phyloP scores from a whole-genome alignment of 2,797 vertebrate species.

The Enteromius unitaeniatus region DNA sequence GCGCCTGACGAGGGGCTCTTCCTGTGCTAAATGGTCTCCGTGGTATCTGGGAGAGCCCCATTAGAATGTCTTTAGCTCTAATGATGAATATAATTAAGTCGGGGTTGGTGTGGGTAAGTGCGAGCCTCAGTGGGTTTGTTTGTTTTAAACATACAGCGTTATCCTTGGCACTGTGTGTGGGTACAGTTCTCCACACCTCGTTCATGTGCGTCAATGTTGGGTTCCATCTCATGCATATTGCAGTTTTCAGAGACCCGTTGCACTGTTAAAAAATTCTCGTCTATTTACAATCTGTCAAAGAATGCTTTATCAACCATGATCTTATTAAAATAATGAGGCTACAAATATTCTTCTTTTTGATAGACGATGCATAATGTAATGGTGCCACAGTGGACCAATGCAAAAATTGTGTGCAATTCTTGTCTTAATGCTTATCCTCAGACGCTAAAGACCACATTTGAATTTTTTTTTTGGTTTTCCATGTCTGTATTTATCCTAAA shows the following conservation, averaged over 20 bases:
- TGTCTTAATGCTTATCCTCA: neutral
- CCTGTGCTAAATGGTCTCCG: slow-evolving; percentile 36
- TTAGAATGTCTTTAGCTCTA: slow-evolving; percentile 44
- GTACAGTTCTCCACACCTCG: neutral
- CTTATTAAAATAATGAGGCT: slow-evolving; percentile 26
- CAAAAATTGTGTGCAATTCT: neutral
- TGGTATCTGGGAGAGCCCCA: slow-evolving; percentile 22
- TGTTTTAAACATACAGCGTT: neutral
- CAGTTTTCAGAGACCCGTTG: neutral
- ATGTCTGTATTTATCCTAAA: neutral
- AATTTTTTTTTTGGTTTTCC: neutral
- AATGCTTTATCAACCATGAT: slow-evolving; percentile 22
- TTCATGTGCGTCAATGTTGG: neutral
- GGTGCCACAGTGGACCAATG: neutral
- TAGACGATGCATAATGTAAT: neutral
- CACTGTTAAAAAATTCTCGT: neutral
- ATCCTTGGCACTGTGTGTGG: neutral
- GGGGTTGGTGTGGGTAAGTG: slow-evolving; percentile 1
- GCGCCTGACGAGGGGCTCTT: neutral
- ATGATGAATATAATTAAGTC: slow-evolving; percentile 45
- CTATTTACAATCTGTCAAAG: neutral
- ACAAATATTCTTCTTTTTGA: slow-evolving; percentile 18
- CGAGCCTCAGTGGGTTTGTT: slow-evolving; percentile 25
- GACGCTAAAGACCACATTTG: neutral
- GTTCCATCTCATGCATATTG: neutral